Conservation (phyloP, 2,113 vertebrate species). For the Aphelocoma coerulescens region DNA sequence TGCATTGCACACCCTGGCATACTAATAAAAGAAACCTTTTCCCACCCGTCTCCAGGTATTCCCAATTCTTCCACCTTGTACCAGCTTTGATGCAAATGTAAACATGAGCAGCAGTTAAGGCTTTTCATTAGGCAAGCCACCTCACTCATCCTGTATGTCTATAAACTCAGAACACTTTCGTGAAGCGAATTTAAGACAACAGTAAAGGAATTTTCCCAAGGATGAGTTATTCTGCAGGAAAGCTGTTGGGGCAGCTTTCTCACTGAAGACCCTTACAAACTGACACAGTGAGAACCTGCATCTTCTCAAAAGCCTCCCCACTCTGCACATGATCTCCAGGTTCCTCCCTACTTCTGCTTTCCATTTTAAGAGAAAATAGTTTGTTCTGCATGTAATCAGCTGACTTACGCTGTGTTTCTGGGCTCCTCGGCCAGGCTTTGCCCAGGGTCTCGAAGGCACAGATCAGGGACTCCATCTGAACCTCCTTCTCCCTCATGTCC, state of each 20-base stretch:
- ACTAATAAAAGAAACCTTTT: background rate
- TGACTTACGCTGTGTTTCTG: conserved; percentile 84
- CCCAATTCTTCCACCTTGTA: background rate
- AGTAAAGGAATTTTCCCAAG: background rate
- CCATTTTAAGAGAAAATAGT: background rate
- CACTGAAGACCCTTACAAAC: background rate
- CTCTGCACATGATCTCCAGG: background rate
- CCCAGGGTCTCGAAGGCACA: conserved; percentile 91
- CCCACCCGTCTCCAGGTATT: background rate
- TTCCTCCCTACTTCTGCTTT: background rate
- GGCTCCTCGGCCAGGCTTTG: conserved; percentile 88
- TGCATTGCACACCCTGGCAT: background rate
- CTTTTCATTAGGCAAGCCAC: background rate
- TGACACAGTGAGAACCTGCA: background rate
- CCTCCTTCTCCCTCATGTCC: conserved; percentile 81
- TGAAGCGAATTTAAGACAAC: background rate
- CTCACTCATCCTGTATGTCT: background rate
- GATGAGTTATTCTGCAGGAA: background rate
- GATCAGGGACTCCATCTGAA: conserved; percentile 85
- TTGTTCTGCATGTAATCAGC: background rate
- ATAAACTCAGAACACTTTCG: background rate
- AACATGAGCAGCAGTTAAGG: background rate
- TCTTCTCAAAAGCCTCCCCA: background rate
- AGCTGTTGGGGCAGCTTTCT: background rate
- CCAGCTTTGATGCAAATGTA: background rate